These are phyloP conservation scores for Nysson spinosus DNA, from an alignment of 2,888 invertebrate species.

Conservation along the genomic window DNA sequence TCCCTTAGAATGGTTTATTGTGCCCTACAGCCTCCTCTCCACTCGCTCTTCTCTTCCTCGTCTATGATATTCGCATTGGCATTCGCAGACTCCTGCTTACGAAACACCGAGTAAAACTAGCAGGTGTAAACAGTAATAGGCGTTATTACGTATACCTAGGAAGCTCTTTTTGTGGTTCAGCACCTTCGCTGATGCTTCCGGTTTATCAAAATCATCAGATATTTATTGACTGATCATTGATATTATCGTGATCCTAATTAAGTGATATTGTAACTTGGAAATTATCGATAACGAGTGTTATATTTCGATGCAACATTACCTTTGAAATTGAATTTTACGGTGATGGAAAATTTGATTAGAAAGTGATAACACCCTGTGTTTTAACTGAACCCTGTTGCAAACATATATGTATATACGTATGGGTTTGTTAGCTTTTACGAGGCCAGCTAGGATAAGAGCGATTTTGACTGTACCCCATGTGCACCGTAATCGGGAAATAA, in stretches of 20 bases:
- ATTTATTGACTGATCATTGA: no score
- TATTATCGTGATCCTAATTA: no score
- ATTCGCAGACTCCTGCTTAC: slow-evolving; percentile 24
- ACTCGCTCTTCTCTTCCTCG: slow-evolving; percentile 13
- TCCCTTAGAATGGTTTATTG: slow-evolving; percentile 74
- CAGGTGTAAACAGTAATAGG: slow-evolving; percentile 29
- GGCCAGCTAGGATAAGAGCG: slow-evolving; percentile 34
- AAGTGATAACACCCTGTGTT: not conserved
- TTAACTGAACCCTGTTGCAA: not conserved
- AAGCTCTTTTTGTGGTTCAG: not conserved
- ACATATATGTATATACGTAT: not conserved
- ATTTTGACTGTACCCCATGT: slow-evolving; percentile 30
- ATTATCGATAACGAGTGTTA: no score
- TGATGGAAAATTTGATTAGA: slow-evolving; percentile 2
- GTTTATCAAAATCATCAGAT: no score
- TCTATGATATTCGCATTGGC: slow-evolving; percentile 42
- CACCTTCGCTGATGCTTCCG: not conserved
- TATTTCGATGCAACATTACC: no score
- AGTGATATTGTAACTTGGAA: no score
- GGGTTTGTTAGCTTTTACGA: not conserved
- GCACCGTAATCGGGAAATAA: slow-evolving; percentile 48
- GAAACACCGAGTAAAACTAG: slow-evolving; percentile 21
- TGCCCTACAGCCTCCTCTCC: slow-evolving; percentile 66
- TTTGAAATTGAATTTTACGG: not conserved
- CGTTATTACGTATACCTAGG: slow-evolving; percentile 16